A percentile compares a stretch with the other conserved stretches of the same genome.
Conservation (phyloP, 2,888 invertebrate genomes). For the Cantharis nigra region DNA sequence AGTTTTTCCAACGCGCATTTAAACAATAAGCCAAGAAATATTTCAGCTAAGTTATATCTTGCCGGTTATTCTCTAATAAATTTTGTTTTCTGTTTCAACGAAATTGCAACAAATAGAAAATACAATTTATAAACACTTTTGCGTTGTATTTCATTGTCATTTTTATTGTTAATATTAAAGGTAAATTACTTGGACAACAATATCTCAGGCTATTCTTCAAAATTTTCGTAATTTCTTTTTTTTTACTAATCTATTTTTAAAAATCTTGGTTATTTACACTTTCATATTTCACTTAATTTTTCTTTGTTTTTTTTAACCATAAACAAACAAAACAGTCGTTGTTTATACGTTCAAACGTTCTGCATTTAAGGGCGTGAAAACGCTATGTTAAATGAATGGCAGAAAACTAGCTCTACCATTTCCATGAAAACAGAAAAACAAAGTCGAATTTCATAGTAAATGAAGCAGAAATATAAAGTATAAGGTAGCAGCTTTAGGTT, state of each 20-base stretch:
- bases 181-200: not conserved
- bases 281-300: not conserved
- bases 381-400: too few species aligned
- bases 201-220: not conserved
- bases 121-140: not conserved
- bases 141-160: not conserved
- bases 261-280: not conserved
- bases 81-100: not conserved
- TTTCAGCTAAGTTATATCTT: not conserved
- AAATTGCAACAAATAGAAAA: not conserved
- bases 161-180: not conserved
- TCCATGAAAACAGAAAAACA: too few species aligned
- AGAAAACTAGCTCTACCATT: too few species aligned
- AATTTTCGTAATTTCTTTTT: not conserved
- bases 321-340: not conserved
- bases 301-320: not conserved
- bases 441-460: too few species aligned
- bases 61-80: not conserved
- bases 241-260: not conserved
- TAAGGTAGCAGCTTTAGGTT: too few species aligned
- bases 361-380: too few species aligned
- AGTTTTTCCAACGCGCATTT: not conserved
- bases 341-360: not conserved
- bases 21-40: not conserved
- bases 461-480: too few species aligned